A percentile compares a stretch with the other conserved stretches of the same genome.
Evolutionary conservation across 2,113 vertebrate species (phyloP).

Genomic region (Origma solitaria): DNA sequence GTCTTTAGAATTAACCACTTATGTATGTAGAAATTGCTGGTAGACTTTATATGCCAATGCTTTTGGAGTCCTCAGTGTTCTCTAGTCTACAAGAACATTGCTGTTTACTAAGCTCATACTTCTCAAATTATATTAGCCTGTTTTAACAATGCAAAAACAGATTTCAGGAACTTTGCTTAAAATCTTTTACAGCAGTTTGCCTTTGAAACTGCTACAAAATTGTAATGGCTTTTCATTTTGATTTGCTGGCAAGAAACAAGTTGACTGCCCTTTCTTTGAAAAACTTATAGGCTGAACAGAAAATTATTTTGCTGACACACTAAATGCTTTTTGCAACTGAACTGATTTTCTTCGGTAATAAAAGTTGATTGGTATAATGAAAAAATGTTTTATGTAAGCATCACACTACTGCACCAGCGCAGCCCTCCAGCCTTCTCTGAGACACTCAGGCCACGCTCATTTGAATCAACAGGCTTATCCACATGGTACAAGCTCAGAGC

Average conservation of each 20-base stretch:
- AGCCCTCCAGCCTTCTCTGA: background rate
- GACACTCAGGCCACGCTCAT: background rate
- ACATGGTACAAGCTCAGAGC: background rate
- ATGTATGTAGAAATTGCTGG: background rate
- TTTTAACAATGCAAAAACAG: background rate
- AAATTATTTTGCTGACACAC: slow-evolving; percentile 37
- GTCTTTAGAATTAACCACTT: background rate
- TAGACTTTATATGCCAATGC: background rate
- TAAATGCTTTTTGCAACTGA: background rate
- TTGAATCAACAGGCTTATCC: background rate
- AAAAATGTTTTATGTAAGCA: slow-evolving; percentile 1
- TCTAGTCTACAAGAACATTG: background rate
- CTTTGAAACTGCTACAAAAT: slow-evolving; percentile 20
- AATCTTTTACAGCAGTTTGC: background rate
- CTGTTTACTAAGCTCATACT: background rate
- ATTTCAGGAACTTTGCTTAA: slow-evolving; percentile 40
- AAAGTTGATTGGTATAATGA: slow-evolving; percentile 38
- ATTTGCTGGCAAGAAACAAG: slow-evolving; percentile 16
- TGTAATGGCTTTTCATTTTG: slow-evolving; percentile 35
- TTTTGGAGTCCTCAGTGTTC: background rate
- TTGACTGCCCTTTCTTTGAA: slow-evolving; percentile 4
- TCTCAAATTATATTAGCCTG: background rate
- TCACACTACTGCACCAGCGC: background rate
- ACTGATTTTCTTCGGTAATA: slow-evolving; percentile 30
- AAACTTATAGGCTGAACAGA: slow-evolving; percentile 8